Conservation (phyloP, 2,113 vertebrate species). For the Patagioenas fasciata region DNA sequence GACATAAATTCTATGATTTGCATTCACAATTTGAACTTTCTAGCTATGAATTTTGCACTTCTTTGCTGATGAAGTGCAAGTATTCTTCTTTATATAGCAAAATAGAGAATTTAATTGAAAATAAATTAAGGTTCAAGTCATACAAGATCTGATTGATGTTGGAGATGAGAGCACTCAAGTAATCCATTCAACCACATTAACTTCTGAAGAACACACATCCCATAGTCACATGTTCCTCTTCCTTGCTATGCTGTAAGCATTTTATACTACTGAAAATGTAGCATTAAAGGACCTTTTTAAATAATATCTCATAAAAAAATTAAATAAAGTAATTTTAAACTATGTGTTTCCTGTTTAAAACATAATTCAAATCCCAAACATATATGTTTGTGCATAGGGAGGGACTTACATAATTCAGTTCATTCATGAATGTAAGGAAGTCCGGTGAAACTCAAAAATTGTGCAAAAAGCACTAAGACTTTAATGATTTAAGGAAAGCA, state of each 20-base stretch:
- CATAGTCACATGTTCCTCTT: not conserved
- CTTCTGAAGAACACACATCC: not conserved
- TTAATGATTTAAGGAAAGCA: not conserved
- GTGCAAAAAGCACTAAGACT: not conserved
- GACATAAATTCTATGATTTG: not conserved
- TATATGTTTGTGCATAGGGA: not conserved
- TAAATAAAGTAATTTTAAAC: not conserved
- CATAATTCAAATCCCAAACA: not conserved
- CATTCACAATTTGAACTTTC: not conserved
- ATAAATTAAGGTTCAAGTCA: not conserved
- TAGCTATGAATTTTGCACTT: not conserved
- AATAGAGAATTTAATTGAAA: not conserved
- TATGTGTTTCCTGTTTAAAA: not conserved
- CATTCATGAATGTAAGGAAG: not conserved
- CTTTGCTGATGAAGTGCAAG: not conserved
- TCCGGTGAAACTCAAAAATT: not conserved
- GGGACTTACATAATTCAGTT: fast-evolving
- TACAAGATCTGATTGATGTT: not conserved
- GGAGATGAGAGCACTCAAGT: not conserved
- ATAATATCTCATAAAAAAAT: not conserved
- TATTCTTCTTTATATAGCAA: not conserved
- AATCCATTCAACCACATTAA: not conserved
- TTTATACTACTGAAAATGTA: not conserved
- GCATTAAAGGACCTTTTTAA: not conserved
- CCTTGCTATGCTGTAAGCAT: not conserved